Conservation (phyloP, 2,888 invertebrate genomes). For the Drosophila leonis region DNA sequence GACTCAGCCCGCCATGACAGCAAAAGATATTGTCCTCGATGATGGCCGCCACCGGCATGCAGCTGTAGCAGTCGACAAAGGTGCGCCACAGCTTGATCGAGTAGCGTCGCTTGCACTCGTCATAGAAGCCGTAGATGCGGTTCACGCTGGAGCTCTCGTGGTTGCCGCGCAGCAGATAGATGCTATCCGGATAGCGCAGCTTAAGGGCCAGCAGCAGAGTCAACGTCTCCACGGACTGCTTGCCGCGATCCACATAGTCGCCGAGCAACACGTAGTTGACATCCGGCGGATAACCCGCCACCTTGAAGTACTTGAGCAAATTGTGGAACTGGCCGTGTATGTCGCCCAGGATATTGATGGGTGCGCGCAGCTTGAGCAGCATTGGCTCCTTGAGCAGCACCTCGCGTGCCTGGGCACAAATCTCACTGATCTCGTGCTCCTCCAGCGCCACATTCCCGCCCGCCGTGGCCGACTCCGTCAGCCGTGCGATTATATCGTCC, state of each 20-base stretch:
- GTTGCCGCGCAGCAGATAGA: slow-evolving; percentile 97
- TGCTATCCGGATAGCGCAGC: slow-evolving; percentile 98
- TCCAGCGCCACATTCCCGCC: slow-evolving; percentile 98
- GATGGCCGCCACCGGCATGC: slow-evolving; percentile 97
- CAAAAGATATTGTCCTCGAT: slow-evolving; percentile 90
- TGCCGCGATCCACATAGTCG: slow-evolving; percentile 89
- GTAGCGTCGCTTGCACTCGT: slow-evolving; percentile 96
- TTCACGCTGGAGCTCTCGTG: slow-evolving; percentile 99
- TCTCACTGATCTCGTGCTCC: slow-evolving; percentile 97
- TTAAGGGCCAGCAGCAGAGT: slow-evolving; percentile 98
- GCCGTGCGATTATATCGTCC: slow-evolving; percentile 50
- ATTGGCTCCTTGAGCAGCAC: slow-evolving; percentile 99
- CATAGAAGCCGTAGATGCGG: slow-evolving; percentile 98
- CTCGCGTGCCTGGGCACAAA: slow-evolving; percentile 98
- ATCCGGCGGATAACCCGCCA: slow-evolving; percentile 98
- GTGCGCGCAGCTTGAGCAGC: slow-evolving; percentile 97
- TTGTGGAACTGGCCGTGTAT: slow-evolving; percentile 99
- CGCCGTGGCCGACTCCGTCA: slow-evolving; percentile 8
- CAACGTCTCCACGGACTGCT: slow-evolving; percentile 98
- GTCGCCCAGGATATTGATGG: slow-evolving; percentile 98
- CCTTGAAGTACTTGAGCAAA: slow-evolving; percentile 97
- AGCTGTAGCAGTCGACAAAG: slow-evolving; percentile 99
- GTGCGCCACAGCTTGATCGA: slow-evolving; percentile 99
- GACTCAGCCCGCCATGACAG: slow-evolving; percentile 93
- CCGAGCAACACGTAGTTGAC: slow-evolving; percentile 98